Evolutionary conservation across 2,888 invertebrate species (phyloP).

Genomic region (Platycheirus rosarum): DNA sequence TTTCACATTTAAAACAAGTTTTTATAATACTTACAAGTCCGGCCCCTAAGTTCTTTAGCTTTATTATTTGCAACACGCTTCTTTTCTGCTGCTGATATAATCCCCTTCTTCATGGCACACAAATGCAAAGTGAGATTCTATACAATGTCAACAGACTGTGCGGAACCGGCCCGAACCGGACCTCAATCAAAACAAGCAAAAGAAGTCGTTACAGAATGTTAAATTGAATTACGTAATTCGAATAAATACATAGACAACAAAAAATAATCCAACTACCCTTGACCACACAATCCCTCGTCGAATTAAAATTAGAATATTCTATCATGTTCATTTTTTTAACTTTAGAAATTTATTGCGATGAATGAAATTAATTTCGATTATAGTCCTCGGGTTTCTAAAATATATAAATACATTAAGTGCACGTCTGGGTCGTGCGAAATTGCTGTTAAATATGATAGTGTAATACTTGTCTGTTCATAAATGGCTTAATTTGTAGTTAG

Average conservation of each 20-base stretch:
- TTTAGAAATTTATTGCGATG: constrained; percentile 56
- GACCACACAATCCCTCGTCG: constrained; percentile 11
- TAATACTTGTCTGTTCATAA: too few relatives aligned
- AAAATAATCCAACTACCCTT: constrained; percentile 13
- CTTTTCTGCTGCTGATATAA: background rate
- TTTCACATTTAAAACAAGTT: background rate
- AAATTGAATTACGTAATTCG: constrained; percentile 36
- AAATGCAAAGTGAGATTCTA: constrained; percentile 4
- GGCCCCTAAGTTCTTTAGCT: constrained; percentile 23
- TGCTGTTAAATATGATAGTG: too few relatives aligned
- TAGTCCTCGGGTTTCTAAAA: constrained; percentile 40
- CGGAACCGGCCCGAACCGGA: constrained; percentile 15
- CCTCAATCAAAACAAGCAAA: background rate
- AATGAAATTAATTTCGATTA: constrained; percentile 57
- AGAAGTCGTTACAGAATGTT: constrained; percentile 24
- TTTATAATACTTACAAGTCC: background rate
- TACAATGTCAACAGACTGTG: background rate
- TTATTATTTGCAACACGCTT: background rate
- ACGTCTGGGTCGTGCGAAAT: too few relatives aligned
- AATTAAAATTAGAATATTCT: constrained; percentile 53
- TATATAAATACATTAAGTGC: too few relatives aligned
- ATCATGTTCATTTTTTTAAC: constrained; percentile 12
- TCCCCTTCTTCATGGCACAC: background rate
- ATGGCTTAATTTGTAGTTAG: too few relatives aligned
- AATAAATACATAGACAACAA: constrained; percentile 5